Conservation (phyloP, 1,140 invertebrate species). For the Lasaia peninsularis region DNA sequence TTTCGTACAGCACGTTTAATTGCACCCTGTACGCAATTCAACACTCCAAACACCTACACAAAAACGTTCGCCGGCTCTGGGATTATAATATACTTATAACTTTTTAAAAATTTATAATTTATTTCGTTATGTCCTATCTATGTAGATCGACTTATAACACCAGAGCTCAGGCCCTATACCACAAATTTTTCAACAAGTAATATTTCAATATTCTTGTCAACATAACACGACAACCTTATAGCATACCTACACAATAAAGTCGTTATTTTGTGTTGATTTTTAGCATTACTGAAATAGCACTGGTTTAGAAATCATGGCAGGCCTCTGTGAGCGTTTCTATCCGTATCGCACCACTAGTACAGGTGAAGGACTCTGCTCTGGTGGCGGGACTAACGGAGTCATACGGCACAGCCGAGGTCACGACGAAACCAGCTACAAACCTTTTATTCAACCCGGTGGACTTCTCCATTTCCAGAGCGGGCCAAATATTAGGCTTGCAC, state of each 20-base stretch:
- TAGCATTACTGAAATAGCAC: too few species aligned
- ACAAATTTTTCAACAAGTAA: too few species aligned
- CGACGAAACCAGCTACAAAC: constrained; percentile 5
- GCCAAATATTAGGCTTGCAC: constrained; percentile 12
- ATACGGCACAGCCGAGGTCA: constrained; percentile 16
- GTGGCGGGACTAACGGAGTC: not conserved
- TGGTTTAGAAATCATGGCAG: too few species aligned
- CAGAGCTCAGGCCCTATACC: not conserved
- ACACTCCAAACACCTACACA: constrained; percentile 9
- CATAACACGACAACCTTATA: too few species aligned
- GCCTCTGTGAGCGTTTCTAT: constrained; percentile 1
- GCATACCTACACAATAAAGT: too few species aligned
- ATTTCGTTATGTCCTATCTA: constrained; percentile 74
- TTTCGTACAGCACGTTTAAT: not conserved
- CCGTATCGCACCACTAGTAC: constrained; percentile 4
- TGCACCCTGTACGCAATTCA: constrained; percentile 7
- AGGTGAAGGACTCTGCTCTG: not conserved
- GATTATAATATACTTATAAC: constrained; percentile 61
- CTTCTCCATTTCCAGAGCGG: constrained; percentile 2
- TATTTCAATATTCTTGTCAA: too few species aligned
- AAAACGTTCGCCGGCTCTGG: constrained; percentile 14
- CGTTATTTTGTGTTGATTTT: too few species aligned
- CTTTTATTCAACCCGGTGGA: not conserved
- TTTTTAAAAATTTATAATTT: constrained; percentile 71
- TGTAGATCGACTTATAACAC: constrained; percentile 34